Evolutionary conservation across 2,797 vertebrate species (phyloP), one percentile per base, ranked within the genome.

Genomic region (Coreius guichenoti): DNA sequence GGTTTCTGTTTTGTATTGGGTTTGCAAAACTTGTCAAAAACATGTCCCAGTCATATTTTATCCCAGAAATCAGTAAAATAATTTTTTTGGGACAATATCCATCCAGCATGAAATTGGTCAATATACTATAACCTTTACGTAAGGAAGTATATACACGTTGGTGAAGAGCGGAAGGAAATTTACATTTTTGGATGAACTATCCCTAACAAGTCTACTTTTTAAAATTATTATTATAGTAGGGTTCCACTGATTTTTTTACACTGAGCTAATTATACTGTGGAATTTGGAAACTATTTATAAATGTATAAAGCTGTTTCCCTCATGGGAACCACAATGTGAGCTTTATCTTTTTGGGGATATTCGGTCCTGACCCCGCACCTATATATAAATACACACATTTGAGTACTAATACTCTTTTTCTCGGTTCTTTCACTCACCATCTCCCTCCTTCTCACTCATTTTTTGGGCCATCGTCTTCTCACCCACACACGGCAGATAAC

Each of bases 401-500:
- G 54, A 21, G 58, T 13, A 87, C 29, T 84, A 31, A 47, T 19
- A 81, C 39, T 63, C 11, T 54, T 75, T 75, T 56, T 36, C 49
- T 75, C 49, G 0, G 19, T n/a, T 73, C 36, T 33, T 58, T 77
- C 85, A 72, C 73, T 77, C 49, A 68, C 47, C 23, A 1, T 77
- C 51, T 67, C 47, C 45, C 74, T 68, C 49, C 36, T 56, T 82
- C 83, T 79, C 23, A 56, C 36, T 61, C 6, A 43, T 76, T 83
- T 83, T 76, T 63, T 29, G 45, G 45, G 9, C 58, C 81, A 31
- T 54, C 58, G 51, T 83, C 72, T 76, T 77, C 39, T 69, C 70
- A 86, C 63, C 51, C 73, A 86, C 63, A 86, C 80, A 82, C 63
- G 33, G 56, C 58, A 67, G 81, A 86, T 77, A 82, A 77, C 73